These are phyloP conservation scores for Diorhabda carinulata DNA, from an alignment of 1,140 invertebrate genomes.

Conservation along the genomic window DNA sequence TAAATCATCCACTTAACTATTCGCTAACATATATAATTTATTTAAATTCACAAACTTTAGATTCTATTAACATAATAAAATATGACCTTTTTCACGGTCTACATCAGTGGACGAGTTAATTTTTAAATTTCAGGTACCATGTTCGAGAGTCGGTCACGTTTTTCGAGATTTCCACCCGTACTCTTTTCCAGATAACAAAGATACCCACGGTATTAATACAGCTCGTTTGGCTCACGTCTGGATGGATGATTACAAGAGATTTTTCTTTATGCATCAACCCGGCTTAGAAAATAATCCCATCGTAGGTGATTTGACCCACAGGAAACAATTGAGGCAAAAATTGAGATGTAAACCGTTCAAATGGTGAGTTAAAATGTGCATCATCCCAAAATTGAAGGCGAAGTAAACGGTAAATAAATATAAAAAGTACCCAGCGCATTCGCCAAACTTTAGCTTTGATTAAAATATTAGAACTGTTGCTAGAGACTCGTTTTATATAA, in stretches of 20 bases:
- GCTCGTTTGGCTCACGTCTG: slow-evolving; percentile 89
- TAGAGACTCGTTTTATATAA: too few species aligned
- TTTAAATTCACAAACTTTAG: too few species aligned
- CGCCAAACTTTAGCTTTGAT: too few species aligned
- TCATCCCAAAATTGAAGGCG: too few species aligned
- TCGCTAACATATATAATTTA: too few species aligned
- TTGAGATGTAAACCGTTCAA: slow-evolving; percentile 75
- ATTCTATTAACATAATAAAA: too few species aligned
- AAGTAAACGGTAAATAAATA: too few species aligned
- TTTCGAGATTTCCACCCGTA: slow-evolving; percentile 92
- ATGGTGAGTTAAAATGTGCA: slow-evolving; percentile 51
- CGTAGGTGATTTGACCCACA: slow-evolving; percentile 68
- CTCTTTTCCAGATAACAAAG: slow-evolving; percentile 80
- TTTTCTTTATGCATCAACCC: slow-evolving; percentile 47
- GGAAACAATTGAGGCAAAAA: slow-evolving; percentile 66
- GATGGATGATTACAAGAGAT: slow-evolving; percentile 85
- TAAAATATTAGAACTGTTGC: too few species aligned
- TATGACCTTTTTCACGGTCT: too few species aligned
- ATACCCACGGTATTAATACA: slow-evolving; percentile 91
- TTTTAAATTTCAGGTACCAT: slow-evolving; percentile 64
- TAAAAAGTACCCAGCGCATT: too few species aligned
- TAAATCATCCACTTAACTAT: too few species aligned
- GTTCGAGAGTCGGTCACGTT: slow-evolving; percentile 93
- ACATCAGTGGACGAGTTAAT: too few species aligned
- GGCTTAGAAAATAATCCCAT: slow-evolving; percentile 47